These are phyloP conservation scores for Serranus cabrilla DNA, from an alignment of 2,797 vertebrate genomes.

Conservation along the genomic window DNA sequence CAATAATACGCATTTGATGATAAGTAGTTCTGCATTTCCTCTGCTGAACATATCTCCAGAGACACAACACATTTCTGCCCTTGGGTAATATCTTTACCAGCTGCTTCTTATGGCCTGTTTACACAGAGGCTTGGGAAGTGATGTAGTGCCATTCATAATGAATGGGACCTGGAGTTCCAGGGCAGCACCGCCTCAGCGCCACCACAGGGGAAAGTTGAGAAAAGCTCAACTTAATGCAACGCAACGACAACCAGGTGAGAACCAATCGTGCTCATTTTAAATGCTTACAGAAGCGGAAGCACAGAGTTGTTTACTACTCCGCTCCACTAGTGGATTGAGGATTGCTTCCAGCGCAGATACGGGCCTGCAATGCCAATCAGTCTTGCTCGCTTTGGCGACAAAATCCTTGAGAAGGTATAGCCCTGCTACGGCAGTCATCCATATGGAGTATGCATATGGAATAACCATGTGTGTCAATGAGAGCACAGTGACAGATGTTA, in stretches of 20 bases:
- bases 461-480: not conserved
- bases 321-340: not conserved
- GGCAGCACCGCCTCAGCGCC: not conserved
- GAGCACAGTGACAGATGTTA: not conserved
- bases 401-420: too few relatives aligned
- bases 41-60: too few relatives aligned
- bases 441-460: not conserved
- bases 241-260: not conserved
- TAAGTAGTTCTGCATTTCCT: not conserved
- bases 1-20: not conserved
- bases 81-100: not conserved
- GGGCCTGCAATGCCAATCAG: not conserved
- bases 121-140: not conserved
- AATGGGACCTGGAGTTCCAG: not conserved
- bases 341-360: not conserved
- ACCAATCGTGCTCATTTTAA: not conserved
- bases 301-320: not conserved
- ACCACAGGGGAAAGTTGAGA: too few relatives aligned
- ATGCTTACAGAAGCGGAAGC: not conserved
- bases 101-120: not conserved
- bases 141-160: not conserved
- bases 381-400: too few relatives aligned
- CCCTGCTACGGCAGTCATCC: too few relatives aligned
- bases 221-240: not conserved
- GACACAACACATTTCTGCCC: too few relatives aligned